Percentiles rank a stretch among this genome's conserved stretches.
phyloP scores from a whole-genome alignment of 2,888 invertebrate species.

The Nomada lathburiana region DNA sequence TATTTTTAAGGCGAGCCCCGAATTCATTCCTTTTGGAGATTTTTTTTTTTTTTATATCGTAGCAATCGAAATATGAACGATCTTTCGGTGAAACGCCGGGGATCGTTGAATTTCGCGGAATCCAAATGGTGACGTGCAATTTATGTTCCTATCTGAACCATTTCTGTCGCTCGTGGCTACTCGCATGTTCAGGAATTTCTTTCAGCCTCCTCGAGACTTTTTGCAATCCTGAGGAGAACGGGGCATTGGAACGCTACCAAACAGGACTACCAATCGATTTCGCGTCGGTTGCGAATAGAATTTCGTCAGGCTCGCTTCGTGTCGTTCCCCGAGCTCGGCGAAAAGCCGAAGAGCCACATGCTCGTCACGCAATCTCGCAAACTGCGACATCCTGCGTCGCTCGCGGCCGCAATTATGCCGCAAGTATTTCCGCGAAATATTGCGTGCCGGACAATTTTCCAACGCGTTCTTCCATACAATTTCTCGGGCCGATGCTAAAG shows the following conservation, averaged over 20 bases:
- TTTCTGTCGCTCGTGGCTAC: too few relatives aligned
- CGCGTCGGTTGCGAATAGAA: not conserved
- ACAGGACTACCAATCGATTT: not conserved
- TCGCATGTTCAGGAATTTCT: not conserved
- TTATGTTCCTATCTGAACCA: too few relatives aligned
- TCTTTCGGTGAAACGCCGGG: too few relatives aligned
- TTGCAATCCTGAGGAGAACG: not conserved
- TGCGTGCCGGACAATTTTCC: conserved; percentile 65
- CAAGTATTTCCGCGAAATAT: conserved; percentile 69
- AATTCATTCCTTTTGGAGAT: too few relatives aligned
- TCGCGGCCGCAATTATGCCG: conserved; percentile 57
- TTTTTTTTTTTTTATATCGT: too few relatives aligned
- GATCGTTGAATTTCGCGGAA: too few relatives aligned
- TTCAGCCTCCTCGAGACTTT: not conserved
- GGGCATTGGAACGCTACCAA: not conserved
- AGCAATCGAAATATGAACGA: too few relatives aligned
- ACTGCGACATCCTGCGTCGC: conserved; percentile 70
- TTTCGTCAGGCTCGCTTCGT: not conserved
- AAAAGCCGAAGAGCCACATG: conserved; percentile 12
- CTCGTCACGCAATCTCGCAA: conserved; percentile 65
- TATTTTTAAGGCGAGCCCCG: too few relatives aligned
- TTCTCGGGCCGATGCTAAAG: conserved; percentile 21
- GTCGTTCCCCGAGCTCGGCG: not conserved
- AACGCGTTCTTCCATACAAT: conserved; percentile 36
- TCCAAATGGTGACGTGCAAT: too few relatives aligned